Evolutionary conservation across 2,888 invertebrate species (phyloP), one percentile per base, ranked within the genome.

Genomic region (Philonicus albiceps): DNA sequence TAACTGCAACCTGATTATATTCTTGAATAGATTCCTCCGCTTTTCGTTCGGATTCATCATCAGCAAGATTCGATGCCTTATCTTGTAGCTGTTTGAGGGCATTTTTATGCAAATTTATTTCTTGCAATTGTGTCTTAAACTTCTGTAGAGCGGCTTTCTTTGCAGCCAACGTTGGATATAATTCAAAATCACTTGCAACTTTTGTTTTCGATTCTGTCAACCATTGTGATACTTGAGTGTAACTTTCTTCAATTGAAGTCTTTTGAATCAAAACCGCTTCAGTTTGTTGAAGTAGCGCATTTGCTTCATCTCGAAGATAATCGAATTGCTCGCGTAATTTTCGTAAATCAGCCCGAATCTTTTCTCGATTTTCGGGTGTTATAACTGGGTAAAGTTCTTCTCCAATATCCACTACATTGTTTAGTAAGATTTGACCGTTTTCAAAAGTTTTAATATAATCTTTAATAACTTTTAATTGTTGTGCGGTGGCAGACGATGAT

Each of bases 241-340:
- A 96, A 88, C 97, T 97, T 89, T 98, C 98, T 91, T 98, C 98
- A 91, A 98, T 97, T 1, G 98, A 97, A 3, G 97, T 97, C 91
- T 98, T 95, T 89, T 98, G 97, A 91, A 98, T 96, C 88, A 98
- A 94, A 55, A 96, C 96, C 0, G 96, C 96, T 93, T 98, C 98
- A 22, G 98, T 96, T 89, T 96, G 96, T 91, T 98, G 97, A 89
- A 97, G 95, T 1, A 97, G 95, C 19, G 95, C 95, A 91, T 97
- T 97, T 0, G 97, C 95, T 91, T 96, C 95, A 91, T 97, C 97
- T 5, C 96, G 95, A 75, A 98, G 94, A 80, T 96, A 94, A 92
- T 98, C 98, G 90, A 97, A 97, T 88, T 95, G 95, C 90, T 96
- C 96, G 88, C 98, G 94, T 85, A 98, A 93, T 88, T 95, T 93